phyloP scores from a whole-genome alignment of 2,888 invertebrate genomes.

The Agrenia bidenticulata region DNA sequence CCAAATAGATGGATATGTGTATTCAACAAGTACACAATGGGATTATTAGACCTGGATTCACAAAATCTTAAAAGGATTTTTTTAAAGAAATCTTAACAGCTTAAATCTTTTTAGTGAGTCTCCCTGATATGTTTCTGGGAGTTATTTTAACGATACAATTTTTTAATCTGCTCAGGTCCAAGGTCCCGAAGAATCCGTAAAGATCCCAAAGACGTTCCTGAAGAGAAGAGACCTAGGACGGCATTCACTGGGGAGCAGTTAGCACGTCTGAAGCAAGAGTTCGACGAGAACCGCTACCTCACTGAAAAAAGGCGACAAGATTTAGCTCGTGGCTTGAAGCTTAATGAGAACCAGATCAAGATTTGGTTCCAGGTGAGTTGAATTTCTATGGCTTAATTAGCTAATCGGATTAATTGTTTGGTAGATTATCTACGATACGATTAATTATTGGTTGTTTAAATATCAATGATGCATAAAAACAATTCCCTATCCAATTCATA shows the following conservation, averaged over 20 bases:
- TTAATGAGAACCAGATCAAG: conserved; percentile 96
- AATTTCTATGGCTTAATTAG: no score
- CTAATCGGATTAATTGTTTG: no score
- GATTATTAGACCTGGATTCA: not conserved
- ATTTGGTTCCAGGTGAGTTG: conserved; percentile 73
- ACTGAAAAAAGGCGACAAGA: conserved; percentile 88
- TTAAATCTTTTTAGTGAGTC: not conserved
- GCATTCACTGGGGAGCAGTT: conserved; percentile 95
- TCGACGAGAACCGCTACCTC: conserved; percentile 87
- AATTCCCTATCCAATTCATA: no score
- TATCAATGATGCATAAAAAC: no score
- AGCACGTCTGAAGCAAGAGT: conserved; percentile 86
- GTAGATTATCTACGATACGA: no score
- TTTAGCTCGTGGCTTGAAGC: conserved; percentile 82
- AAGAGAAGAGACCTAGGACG: conserved; percentile 68
- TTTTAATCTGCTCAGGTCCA: conserved; percentile 3
- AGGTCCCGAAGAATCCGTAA: conserved; percentile 16
- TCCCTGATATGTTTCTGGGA: not conserved
- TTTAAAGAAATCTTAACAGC: not conserved
- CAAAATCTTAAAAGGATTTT: not conserved
- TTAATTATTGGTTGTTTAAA: no score
- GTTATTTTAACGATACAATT: conserved; percentile 7
- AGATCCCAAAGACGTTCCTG: not conserved
- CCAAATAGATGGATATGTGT: no score
- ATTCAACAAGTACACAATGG: no score